Percentiles rank a stretch among this genome's conserved stretches.
phyloP scores from a whole-genome alignment of 2,888 invertebrate species.

The Andrena minutula region DNA sequence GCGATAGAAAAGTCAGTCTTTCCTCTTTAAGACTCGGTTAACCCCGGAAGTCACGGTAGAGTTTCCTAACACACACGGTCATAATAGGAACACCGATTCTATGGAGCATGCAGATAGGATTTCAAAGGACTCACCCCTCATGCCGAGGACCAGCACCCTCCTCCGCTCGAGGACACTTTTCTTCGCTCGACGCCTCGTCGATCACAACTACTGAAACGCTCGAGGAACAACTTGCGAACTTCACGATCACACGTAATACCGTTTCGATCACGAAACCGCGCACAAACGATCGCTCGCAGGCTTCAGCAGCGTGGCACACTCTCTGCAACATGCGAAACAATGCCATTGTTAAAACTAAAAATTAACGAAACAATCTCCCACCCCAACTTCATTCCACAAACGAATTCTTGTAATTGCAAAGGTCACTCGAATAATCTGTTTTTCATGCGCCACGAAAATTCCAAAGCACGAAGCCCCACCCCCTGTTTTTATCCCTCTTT shows the following conservation, averaged over 20 bases:
- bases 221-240: conserved; percentile 52
- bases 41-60: too few species aligned
- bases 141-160: conserved; percentile 67
- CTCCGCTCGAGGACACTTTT: conserved; percentile 58
- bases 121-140: conserved; percentile 75
- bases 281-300: conserved; percentile 23
- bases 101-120: background rate
- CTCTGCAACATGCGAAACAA: conserved; percentile 45
- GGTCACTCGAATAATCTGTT: conserved; percentile 30
- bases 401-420: background rate
- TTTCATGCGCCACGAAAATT: background rate
- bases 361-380: too few species aligned
- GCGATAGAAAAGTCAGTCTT: too few species aligned
- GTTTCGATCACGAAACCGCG: conserved; percentile 47
- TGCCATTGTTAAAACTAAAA: background rate
- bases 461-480: background rate
- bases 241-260: conserved; percentile 41
- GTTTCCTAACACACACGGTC: too few species aligned
- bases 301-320: conserved; percentile 52
- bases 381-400: too few species aligned
- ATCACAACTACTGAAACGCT: conserved; percentile 49
- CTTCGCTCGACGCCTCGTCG: conserved; percentile 29
- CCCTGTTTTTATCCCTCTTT: background rate
- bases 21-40: too few species aligned
- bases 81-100: background rate